Evolutionary conservation across 2,888 invertebrate species (phyloP).

Genomic region (Pammene aurita): DNA sequence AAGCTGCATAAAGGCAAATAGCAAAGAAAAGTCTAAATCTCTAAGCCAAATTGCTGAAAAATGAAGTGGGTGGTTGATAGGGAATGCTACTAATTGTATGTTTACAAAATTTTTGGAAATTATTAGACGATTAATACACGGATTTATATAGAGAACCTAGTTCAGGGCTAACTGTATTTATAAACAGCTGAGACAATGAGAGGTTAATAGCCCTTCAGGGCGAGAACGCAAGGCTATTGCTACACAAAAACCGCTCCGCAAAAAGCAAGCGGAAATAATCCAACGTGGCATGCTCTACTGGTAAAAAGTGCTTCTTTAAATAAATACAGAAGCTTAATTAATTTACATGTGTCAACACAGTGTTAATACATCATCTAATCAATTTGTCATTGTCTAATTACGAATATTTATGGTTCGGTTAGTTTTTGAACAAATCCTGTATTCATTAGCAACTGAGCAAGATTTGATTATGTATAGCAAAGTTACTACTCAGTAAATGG

Average conservation of each 20-base stretch:
- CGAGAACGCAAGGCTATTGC: conserved; percentile 25
- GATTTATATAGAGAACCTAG: not conserved
- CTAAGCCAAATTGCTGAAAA: too few species aligned
- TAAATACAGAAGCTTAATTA: conserved; percentile 14
- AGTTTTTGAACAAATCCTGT: not conserved
- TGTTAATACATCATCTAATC: conserved; percentile 7
- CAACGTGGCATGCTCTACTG: not conserved
- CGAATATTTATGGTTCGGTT: not conserved
- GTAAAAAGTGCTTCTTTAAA: not conserved
- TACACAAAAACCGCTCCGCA: conserved; percentile 20
- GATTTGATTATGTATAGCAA: too few species aligned
- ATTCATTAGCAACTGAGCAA: too few species aligned
- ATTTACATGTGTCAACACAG: conserved; percentile 7
- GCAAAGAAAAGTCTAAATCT: too few species aligned
- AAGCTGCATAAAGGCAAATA: too few species aligned
- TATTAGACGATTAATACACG: too few species aligned
- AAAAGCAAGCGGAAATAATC: conserved; percentile 26
- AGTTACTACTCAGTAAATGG: too few species aligned
- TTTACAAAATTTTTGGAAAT: too few species aligned
- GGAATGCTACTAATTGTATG: too few species aligned
- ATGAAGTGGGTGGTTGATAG: too few species aligned
- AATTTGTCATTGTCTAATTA: conserved; percentile 17
- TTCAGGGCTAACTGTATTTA: conserved; percentile 3
- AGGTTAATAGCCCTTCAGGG: conserved; percentile 27
- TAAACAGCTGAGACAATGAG: conserved; percentile 30